Percentiles rank a stretch among this genome's conserved stretches.
Conservation (phyloP, 2,888 invertebrate genomes). For the Clitarchus hookeri region DNA sequence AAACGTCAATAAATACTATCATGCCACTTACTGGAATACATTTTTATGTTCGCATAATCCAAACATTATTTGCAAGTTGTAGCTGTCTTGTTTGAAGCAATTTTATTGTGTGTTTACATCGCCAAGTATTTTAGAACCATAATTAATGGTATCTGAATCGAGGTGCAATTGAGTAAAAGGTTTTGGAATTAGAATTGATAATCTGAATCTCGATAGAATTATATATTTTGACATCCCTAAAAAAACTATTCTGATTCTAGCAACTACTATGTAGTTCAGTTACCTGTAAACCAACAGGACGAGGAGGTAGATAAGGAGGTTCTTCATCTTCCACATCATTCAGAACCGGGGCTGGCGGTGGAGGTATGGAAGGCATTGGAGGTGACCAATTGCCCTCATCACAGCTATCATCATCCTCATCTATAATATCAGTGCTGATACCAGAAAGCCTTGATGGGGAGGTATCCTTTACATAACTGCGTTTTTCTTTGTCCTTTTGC, state of each 20-base stretch:
- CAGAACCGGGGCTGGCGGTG: constrained; percentile 67
- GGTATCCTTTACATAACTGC: constrained; percentile 33
- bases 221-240: background rate
- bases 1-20: no score
- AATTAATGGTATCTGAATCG: no score
- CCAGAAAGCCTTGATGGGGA: background rate
- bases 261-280: background rate
- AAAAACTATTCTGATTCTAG: background rate
- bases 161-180: no score
- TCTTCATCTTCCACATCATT: constrained; percentile 47
- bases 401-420: constrained; percentile 23
- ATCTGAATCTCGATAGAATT: no score
- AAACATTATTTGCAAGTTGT: no score
- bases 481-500: no score
- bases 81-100: no score
- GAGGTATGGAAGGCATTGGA: constrained; percentile 80
- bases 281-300: constrained; percentile 35
- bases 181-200: no score
- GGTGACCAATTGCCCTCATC: constrained; percentile 57
- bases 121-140: no score
- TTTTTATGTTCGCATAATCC: no score
- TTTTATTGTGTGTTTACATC: no score
- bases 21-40: no score
- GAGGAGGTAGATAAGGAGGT: constrained; percentile 45
- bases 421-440: constrained; percentile 21